phyloP scores from a whole-genome alignment of 1,140 invertebrate species.

The Heliconius congener region DNA sequence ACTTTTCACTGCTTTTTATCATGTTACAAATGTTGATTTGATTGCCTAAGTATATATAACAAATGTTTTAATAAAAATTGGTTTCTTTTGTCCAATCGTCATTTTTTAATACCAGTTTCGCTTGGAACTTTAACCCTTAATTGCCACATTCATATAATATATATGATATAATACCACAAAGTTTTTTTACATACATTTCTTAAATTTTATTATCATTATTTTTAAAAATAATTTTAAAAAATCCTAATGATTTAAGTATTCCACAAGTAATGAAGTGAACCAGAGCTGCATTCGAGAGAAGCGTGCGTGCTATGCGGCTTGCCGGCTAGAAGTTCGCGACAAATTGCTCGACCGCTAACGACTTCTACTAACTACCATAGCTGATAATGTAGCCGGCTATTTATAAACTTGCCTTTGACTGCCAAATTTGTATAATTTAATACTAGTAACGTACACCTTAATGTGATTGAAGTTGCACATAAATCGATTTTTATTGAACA shows the following conservation, averaged over 20 bases:
- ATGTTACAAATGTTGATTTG: too few relatives aligned
- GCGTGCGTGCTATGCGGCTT: constrained; percentile 35
- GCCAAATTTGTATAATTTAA: background rate
- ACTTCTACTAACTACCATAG: constrained; percentile 53
- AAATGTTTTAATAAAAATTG: too few relatives aligned
- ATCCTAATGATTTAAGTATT: background rate
- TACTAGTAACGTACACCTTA: background rate
- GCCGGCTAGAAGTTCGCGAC: constrained; percentile 52
- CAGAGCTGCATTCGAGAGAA: constrained; percentile 20
- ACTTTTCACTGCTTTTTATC: too few relatives aligned
- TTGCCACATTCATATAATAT: too few relatives aligned
- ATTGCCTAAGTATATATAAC: too few relatives aligned
- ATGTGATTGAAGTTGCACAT: background rate
- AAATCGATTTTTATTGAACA: background rate
- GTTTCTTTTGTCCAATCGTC: too few relatives aligned
- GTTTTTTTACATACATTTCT: too few relatives aligned
- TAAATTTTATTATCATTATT: too few relatives aligned
- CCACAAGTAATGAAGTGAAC: constrained; percentile 31
- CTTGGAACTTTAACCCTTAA: too few relatives aligned
- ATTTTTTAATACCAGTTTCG: too few relatives aligned
- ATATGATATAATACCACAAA: too few relatives aligned
- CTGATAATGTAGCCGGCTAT: constrained; percentile 42
- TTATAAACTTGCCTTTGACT: constrained; percentile 40
- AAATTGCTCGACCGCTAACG: constrained; percentile 63
- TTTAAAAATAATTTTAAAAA: background rate